Evolutionary conservation across 2,888 invertebrate genomes (phyloP).

Genomic region (Mesochorus sp.): DNA sequence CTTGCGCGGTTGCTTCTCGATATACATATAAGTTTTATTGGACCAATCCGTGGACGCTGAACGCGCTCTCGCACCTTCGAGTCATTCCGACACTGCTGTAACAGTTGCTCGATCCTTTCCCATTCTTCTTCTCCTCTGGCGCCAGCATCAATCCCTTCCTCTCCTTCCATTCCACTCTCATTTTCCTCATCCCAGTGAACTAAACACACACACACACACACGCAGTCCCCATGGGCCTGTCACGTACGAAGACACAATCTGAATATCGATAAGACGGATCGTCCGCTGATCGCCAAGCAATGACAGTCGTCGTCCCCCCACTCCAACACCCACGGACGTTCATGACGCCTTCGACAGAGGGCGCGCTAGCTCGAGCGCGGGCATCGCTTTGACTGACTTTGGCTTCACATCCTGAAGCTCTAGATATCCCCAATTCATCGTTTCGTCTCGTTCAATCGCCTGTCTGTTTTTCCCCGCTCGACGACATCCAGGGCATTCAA

Average conservation of each 20-base stretch:
- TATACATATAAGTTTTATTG: background rate
- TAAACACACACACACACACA: too few species aligned
- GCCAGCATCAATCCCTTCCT: conserved; percentile 59
- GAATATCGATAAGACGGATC: conserved; percentile 78
- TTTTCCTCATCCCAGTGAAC: conserved; percentile 60
- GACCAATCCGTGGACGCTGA: conserved; percentile 34
- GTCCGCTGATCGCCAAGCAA: conserved; percentile 77
- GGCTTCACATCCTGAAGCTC: conserved; percentile 32
- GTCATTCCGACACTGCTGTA: conserved; percentile 51
- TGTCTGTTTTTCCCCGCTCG: background rate
- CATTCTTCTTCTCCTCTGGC: conserved; percentile 24
- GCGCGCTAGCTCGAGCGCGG: conserved; percentile 2
- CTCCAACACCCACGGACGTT: conserved; percentile 55
- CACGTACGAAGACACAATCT: conserved; percentile 71
- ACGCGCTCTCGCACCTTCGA: conserved; percentile 36
- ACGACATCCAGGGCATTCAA: background rate
- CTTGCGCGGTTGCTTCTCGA: background rate
- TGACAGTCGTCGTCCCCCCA: conserved; percentile 67
- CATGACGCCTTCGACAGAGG: conserved; percentile 62
- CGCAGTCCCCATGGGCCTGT: conserved; percentile 63
- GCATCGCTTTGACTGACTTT: conserved; percentile 39
- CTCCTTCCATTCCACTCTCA: conserved; percentile 78
- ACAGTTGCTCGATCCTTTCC: conserved; percentile 46
- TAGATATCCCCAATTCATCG: conserved; percentile 10
- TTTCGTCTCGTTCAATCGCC: conserved; percentile 7